These are phyloP conservation scores for Aphyosemion australe DNA, from an alignment of 2,113 vertebrate species.

Conservation along the genomic window DNA sequence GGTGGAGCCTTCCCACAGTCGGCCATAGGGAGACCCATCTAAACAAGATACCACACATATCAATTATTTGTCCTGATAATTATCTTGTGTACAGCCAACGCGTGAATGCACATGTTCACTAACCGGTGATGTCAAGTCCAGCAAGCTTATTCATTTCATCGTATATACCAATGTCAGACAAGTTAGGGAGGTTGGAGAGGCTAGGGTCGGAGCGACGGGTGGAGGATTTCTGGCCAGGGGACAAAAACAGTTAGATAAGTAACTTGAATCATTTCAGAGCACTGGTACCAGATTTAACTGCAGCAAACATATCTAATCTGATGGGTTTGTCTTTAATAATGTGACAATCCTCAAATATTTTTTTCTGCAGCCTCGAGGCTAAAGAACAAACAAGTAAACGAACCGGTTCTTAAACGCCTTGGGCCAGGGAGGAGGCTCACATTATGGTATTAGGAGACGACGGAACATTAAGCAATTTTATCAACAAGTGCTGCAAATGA, in stretches of 20 bases:
- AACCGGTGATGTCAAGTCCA: conserved; percentile 72
- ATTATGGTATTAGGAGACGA: neutral
- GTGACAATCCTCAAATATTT: neutral
- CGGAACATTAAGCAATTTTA: neutral
- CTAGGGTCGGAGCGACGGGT: conserved; percentile 84
- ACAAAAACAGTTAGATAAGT: neutral
- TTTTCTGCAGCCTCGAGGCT: neutral
- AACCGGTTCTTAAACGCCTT: neutral
- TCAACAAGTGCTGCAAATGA: no score
- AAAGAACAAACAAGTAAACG: neutral
- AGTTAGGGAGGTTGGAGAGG: conserved; percentile 72
- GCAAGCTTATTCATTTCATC: conserved; percentile 85
- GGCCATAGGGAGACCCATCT: conserved; percentile 81
- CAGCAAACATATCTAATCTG: neutral
- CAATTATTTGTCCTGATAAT: neutral
- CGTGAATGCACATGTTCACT: conserved; percentile 13
- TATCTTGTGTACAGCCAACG: neutral
- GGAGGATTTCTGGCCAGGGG: conserved; percentile 82
- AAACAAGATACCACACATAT: conserved; percentile 3
- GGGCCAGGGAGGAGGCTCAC: neutral
- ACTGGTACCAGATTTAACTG: neutral
- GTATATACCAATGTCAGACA: conserved; percentile 90
- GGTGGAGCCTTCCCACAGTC: conserved; percentile 85
- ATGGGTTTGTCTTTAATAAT: neutral
- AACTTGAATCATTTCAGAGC: no score